These are phyloP conservation scores for Scaptomyza flava DNA, from an alignment of 2,888 invertebrate species.

Conservation along the genomic window DNA sequence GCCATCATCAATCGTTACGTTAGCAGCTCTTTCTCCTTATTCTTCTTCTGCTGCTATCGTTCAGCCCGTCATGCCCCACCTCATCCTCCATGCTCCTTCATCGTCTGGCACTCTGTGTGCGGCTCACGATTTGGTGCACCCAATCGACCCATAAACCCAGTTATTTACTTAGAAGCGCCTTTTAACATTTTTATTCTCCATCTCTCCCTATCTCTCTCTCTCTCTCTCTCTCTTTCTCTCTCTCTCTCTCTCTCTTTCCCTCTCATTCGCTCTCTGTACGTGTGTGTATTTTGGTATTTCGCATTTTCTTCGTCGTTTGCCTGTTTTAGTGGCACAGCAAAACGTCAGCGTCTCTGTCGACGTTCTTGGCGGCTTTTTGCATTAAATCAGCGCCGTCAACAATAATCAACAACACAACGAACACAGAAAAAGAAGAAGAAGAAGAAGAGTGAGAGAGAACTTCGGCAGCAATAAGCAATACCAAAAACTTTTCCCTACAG, in stretches of 20 bases:
- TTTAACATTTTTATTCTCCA: conserved; percentile 69
- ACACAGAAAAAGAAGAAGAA: conserved; percentile 22
- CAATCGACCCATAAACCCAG: conserved; percentile 84
- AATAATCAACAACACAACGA: conserved; percentile 72
- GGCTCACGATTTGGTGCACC: conserved; percentile 82
- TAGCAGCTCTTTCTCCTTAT: not conserved
- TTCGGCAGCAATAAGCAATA: conserved; percentile 58
- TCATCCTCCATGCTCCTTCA: not conserved
- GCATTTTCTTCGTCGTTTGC: conserved; percentile 52
- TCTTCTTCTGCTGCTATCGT: not conserved
- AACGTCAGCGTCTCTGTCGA: conserved; percentile 26
- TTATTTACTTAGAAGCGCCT: conserved; percentile 81
- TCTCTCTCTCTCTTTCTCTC: conserved; percentile 12
- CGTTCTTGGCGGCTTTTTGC: conserved; percentile 62
- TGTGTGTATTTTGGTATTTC: conserved; percentile 19
- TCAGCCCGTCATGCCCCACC: not conserved
- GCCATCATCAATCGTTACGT: conserved; percentile 55
- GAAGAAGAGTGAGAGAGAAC: not conserved
- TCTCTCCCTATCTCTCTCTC: conserved; percentile 14
- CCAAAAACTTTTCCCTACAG: conserved; percentile 10
- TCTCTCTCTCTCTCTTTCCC: conserved; percentile 6
- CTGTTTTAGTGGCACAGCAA: conserved; percentile 50
- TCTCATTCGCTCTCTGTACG: conserved; percentile 9
- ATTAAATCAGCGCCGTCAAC: conserved; percentile 80
- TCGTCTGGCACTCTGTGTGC: conserved; percentile 55